Conservation (phyloP, 2,797 vertebrate species). For the Sardinella longiceps region DNA sequence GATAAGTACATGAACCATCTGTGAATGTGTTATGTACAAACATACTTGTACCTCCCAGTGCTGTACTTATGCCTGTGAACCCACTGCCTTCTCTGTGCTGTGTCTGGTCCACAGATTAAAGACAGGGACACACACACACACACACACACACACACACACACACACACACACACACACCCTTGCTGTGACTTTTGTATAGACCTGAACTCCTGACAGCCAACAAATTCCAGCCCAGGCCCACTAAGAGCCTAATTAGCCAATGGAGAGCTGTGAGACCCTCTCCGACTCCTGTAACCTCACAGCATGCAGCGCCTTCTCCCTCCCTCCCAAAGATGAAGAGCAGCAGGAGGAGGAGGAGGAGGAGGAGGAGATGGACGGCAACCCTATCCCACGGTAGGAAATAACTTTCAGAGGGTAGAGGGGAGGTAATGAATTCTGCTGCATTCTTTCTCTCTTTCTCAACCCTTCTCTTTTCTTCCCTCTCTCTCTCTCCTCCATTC, state of each 20-base stretch:
- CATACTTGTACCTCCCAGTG: conserved; percentile 27
- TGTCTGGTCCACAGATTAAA: background rate
- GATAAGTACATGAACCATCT: background rate
- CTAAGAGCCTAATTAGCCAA: conserved; percentile 72
- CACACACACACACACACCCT: background rate
- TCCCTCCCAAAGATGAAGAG: conserved; percentile 6
- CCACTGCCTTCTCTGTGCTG: conserved; percentile 28
- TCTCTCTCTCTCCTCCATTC: conserved; percentile 22
- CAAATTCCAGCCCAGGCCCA: conserved; percentile 70
- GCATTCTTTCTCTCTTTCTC: conserved; percentile 44
- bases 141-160: background rate
- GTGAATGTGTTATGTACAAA: background rate
- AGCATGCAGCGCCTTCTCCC: conserved; percentile 33
- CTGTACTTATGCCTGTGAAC: conserved; percentile 37
- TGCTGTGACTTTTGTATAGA: conserved; percentile 30
- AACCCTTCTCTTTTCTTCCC: conserved; percentile 36
- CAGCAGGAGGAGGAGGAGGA: background rate
- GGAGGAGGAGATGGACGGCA: background rate
- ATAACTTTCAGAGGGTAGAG: conserved; percentile 36
- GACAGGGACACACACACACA: background rate
- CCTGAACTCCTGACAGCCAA: conserved; percentile 69
- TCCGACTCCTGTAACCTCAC: conserved; percentile 55
- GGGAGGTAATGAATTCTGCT: conserved; percentile 44
- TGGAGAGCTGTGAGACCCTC: conserved; percentile 53
- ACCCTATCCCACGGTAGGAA: conserved; percentile 41